These are phyloP conservation scores for Pogonognathellus flavescens DNA, from an alignment of 1,140 invertebrate genomes.

Conservation along the genomic window DNA sequence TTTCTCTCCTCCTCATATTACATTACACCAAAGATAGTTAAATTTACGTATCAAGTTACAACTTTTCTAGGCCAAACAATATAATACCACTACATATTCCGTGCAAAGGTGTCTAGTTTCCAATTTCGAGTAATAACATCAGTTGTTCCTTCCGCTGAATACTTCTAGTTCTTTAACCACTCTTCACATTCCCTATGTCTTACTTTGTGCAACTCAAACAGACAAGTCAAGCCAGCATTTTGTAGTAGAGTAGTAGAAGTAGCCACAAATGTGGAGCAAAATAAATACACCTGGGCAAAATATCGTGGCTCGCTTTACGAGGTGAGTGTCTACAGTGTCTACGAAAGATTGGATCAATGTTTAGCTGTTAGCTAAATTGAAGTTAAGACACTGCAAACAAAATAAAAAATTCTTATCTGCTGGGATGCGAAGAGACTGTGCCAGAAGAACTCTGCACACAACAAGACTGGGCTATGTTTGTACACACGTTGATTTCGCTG, in stretches of 20 bases:
- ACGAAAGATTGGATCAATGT: constrained; percentile 32
- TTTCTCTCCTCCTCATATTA: constrained; percentile 37
- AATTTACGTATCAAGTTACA: constrained; percentile 41
- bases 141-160: constrained; percentile 41
- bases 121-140: constrained; percentile 49
- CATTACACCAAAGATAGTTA: constrained; percentile 29
- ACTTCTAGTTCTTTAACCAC: background rate
- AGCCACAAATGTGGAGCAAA: constrained; percentile 5
- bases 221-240: too few species aligned
- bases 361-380: constrained; percentile 45
- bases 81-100: constrained; percentile 10
- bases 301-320: constrained; percentile 38
- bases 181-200: background rate
- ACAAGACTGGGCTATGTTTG: too few species aligned
- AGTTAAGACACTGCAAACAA: constrained; percentile 46
- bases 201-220: background rate
- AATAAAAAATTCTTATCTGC: constrained; percentile 8
- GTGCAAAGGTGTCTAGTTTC: constrained; percentile 35
- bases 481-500: too few species aligned
- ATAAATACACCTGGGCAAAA: constrained; percentile 24
- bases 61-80: constrained; percentile 31
- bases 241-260: too few species aligned
- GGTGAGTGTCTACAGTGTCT: background rate
- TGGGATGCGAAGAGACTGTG: background rate
- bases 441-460: too few species aligned